These are phyloP conservation scores for Euwallacea similis DNA, from an alignment of 1,140 invertebrate species.

Conservation along the genomic window DNA sequence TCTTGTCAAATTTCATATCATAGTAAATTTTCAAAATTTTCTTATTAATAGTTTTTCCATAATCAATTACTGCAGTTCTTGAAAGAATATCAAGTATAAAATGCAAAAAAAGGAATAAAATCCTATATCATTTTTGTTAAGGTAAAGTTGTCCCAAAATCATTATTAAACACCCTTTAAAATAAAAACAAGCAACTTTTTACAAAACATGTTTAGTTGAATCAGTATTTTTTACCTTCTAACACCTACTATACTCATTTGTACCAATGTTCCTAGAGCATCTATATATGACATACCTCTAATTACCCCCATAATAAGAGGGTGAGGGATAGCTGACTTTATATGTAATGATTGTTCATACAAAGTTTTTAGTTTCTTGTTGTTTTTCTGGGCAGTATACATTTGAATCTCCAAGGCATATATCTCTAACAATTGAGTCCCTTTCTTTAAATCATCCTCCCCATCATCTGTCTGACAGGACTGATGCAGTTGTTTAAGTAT, in stretches of 20 bases:
- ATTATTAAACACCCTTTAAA: neutral
- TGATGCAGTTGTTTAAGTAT: constrained; percentile 97
- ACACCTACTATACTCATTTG: too few relatives aligned
- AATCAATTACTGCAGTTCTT: too few relatives aligned
- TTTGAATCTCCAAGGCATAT: constrained; percentile 99
- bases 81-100: too few relatives aligned
- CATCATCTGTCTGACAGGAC: constrained; percentile 98
- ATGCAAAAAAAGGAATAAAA: too few relatives aligned
- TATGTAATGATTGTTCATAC: constrained; percentile 98
- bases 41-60: too few relatives aligned
- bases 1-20: too few relatives aligned
- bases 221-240: too few relatives aligned
- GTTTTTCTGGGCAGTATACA: constrained; percentile 99
- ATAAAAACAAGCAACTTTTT: too few relatives aligned
- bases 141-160: neutral
- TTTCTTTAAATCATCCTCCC: constrained; percentile 99
- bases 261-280: neutral
- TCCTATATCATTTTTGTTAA: too few relatives aligned
- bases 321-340: constrained; percentile 99
- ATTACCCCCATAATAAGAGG: constrained; percentile 69
- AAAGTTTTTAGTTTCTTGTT: constrained; percentile 98
- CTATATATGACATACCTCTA: constrained; percentile 31
- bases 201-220: too few relatives aligned
- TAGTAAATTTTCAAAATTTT: too few relatives aligned
- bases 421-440: constrained; percentile 98